These are phyloP conservation scores for Trissoscelio sp. DNA, from an alignment of 2,888 invertebrate species.

Conservation along the genomic window DNA sequence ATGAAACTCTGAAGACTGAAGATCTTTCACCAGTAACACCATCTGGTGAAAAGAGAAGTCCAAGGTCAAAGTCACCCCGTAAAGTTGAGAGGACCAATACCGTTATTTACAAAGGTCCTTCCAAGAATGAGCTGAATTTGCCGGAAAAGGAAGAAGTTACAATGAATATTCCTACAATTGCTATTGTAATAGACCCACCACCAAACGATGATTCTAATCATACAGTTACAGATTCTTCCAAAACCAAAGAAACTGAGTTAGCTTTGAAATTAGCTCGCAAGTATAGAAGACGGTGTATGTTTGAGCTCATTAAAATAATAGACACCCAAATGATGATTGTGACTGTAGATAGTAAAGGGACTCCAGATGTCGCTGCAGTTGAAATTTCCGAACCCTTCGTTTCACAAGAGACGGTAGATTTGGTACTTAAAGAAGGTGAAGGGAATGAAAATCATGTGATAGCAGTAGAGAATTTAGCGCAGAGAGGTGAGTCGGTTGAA, in stretches of 20 bases:
- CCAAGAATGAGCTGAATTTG: constrained; percentile 54
- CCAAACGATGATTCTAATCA: not conserved
- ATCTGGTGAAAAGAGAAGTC: constrained; percentile 10
- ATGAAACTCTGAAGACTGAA: constrained; percentile 21
- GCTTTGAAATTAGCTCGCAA: constrained; percentile 66
- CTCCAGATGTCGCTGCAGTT: not conserved
- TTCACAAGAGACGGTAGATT: not conserved
- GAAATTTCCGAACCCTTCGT: constrained; percentile 6
- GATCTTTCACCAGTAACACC: not conserved
- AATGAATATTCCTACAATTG: constrained; percentile 18
- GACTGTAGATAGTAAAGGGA: not conserved
- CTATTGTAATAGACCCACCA: constrained; percentile 57
- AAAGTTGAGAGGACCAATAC: constrained; percentile 77
- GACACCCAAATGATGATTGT: constrained; percentile 79
- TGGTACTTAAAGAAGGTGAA: not conserved
- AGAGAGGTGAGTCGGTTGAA: constrained; percentile 2
- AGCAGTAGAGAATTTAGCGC: constrained; percentile 16
- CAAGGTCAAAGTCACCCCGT: constrained; percentile 64
- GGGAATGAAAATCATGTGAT: constrained; percentile 10
- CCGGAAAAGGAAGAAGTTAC: constrained; percentile 20
- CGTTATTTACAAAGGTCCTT: constrained; percentile 78
- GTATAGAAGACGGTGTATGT: constrained; percentile 76
- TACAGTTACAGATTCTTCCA: no score
- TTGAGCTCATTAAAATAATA: constrained; percentile 79
- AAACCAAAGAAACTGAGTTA: not conserved